These are phyloP conservation scores for Drosophila nr. perissopoda DNA, from an alignment of 2,888 invertebrate genomes.

Conservation along the genomic window DNA sequence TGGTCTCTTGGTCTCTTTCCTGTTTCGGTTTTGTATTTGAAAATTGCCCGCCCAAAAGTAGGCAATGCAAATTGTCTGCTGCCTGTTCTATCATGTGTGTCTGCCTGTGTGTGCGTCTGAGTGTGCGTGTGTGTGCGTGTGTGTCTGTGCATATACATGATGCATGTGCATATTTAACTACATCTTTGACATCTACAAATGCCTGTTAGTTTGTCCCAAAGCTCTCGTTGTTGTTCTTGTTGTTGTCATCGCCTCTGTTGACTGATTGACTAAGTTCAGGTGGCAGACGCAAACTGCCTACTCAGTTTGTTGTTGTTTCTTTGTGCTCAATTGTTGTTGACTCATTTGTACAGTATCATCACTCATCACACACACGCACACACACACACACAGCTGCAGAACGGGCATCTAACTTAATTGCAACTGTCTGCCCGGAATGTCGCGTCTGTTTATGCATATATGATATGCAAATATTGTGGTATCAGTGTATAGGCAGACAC, in stretches of 20 bases:
- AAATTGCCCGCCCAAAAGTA: constrained; percentile 52
- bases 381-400: constrained; percentile 16
- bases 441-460: constrained; percentile 77
- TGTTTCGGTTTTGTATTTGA: constrained; percentile 13
- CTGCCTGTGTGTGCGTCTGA: no score
- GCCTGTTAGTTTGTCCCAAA: constrained; percentile 30
- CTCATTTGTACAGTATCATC: constrained; percentile 58
- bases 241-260: constrained; percentile 51
- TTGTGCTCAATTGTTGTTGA: constrained; percentile 39
- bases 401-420: constrained; percentile 70
- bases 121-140: constrained; percentile 5
- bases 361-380: constrained; percentile 17
- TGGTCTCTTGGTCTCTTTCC: not conserved
- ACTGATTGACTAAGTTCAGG: constrained; percentile 75
- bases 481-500: constrained; percentile 56
- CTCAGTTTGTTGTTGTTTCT: constrained; percentile 38
- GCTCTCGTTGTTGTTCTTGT: constrained; percentile 6
- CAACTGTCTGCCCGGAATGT: constrained; percentile 66
- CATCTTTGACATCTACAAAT: constrained; percentile 58
- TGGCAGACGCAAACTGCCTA: constrained; percentile 55
- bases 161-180: constrained; percentile 63
- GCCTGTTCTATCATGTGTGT: not conserved
- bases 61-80: constrained; percentile 53
- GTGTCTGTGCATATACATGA: constrained; percentile 25
- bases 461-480: constrained; percentile 80